Conservation (phyloP, 2,888 invertebrate genomes). For the Mesorhabditis spiculigera region DNA sequence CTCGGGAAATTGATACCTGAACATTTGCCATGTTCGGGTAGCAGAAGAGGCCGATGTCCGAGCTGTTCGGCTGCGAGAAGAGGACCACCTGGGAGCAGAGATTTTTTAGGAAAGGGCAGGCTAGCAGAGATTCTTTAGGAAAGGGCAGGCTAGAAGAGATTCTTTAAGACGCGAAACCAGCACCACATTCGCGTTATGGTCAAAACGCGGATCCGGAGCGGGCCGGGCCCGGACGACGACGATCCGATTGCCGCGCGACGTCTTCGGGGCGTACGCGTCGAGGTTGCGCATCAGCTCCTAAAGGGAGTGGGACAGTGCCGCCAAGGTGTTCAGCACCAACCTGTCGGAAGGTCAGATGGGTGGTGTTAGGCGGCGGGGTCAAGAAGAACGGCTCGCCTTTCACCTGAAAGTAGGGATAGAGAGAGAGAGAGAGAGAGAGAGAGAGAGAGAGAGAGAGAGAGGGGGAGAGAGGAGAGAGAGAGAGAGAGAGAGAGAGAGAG, state of each 20-base stretch:
- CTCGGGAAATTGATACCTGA: too few species aligned
- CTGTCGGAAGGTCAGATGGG: not conserved
- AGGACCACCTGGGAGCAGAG: conserved; percentile 33
- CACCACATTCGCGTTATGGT: conserved; percentile 13
- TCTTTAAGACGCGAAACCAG: too few species aligned
- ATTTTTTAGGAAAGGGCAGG: too few species aligned
- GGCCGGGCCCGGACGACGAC: conserved; percentile 11
- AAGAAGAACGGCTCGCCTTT: conserved; percentile 8
- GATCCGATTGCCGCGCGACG: not conserved
- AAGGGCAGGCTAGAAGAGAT: too few species aligned
- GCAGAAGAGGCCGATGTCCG: conserved; percentile 41
- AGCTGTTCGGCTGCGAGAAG: conserved; percentile 49
- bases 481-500: not conserved
- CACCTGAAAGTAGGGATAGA: conserved; percentile 1
- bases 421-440: too few species aligned
- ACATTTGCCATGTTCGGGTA: conserved; percentile 25
- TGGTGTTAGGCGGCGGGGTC: not conserved
- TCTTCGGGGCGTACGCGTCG: not conserved
- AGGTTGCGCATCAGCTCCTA: not conserved
- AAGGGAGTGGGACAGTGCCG: conserved; percentile 5
- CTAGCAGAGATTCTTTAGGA: too few species aligned
- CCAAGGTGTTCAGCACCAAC: not conserved
- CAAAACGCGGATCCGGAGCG: conserved; percentile 11
- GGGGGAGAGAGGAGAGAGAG: too few species aligned
- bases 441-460: too few species aligned